Conservation (phyloP, 2,113 vertebrate genomes). For the Corythornis vintsioides region DNA sequence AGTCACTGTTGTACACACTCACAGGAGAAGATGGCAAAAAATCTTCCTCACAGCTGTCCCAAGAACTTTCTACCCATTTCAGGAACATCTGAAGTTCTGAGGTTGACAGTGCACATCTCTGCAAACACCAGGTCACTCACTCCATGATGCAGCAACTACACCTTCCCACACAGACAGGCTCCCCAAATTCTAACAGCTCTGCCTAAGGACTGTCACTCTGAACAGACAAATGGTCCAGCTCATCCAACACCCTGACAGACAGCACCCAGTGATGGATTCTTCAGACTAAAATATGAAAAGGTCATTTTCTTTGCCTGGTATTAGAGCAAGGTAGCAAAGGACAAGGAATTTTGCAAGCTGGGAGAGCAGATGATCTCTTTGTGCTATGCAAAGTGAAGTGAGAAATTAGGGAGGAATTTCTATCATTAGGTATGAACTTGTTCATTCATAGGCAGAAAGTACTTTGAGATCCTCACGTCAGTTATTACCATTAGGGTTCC, state of each 20-base stretch:
- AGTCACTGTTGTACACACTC: not conserved
- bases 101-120: not conserved
- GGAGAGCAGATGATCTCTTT: not conserved
- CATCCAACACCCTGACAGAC: constrained; percentile 57
- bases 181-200: not conserved
- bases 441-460: not conserved
- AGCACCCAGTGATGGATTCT: constrained; percentile 45
- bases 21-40: not conserved
- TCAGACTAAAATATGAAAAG: not conserved
- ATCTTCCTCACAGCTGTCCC: not conserved
- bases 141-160: not conserved
- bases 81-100: not conserved
- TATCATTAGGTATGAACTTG: not conserved
- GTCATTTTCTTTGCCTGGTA: constrained; percentile 10
- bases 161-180: not conserved
- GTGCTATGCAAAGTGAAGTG: not conserved
- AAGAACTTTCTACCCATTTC: not conserved
- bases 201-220: not conserved
- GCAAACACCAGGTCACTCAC: not conserved
- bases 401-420: not conserved
- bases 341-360: not conserved
- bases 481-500: not conserved
- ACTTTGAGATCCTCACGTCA: not conserved
- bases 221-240: constrained; percentile 47
- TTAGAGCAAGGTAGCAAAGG: not conserved